These are phyloP conservation scores for Ochotona curzoniae DNA, from an alignment of 2,113 vertebrate species.

Conservation along the genomic window DNA sequence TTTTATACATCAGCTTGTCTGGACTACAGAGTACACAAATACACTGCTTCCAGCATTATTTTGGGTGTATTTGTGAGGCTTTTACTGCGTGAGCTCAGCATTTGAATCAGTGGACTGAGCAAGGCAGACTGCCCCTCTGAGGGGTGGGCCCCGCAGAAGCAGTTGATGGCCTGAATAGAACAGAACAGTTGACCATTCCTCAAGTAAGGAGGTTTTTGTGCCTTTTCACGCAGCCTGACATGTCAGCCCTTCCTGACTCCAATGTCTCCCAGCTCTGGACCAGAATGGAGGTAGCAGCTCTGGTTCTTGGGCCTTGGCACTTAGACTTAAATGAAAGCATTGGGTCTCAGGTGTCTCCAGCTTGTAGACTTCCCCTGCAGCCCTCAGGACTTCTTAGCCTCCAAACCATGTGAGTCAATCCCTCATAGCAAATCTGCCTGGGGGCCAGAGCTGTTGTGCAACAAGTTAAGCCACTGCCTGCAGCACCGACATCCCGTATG, in stretches of 20 bases:
- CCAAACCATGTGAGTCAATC: neutral
- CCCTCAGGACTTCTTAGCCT: neutral
- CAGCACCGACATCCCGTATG: no score
- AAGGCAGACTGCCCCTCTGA: neutral
- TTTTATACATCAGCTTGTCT: neutral
- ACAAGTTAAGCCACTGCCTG: no score
- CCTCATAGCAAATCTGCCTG: neutral
- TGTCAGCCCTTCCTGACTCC: neutral
- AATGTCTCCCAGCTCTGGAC: neutral
- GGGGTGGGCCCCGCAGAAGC: neutral
- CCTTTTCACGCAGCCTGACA: neutral
- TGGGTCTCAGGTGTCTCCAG: neutral
- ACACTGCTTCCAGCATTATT: neutral
- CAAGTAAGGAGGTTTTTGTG: neutral
- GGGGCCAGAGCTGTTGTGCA: no score
- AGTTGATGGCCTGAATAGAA: constrained; percentile 14
- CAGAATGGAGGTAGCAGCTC: neutral
- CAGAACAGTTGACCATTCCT: neutral
- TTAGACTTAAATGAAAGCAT: neutral
- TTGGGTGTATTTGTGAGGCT: neutral
- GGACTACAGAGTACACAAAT: neutral
- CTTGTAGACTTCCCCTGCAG: neutral
- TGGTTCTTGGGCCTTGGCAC: neutral
- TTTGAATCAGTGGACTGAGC: neutral
- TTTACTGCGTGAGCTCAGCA: neutral